Conservation (phyloP, 1,140 invertebrate species). For the fruit fly (Drosophila melanogaster) region Release_6_plus_ISO1_MT NC_004354.4:14402501-14403000, state of each 20-base stretch:
- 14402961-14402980: constrained; percentile 46
- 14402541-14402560: constrained; percentile 3
- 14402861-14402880: neutral
- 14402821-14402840: neutral
- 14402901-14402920: constrained; percentile 16
- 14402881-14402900: constrained; percentile 3
- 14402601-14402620: constrained; percentile 37
- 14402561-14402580: neutral
- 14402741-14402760: neutral
- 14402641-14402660: neutral
- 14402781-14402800: constrained; percentile 38
- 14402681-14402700: constrained; percentile 14
- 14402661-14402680: constrained; percentile 4
- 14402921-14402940: constrained; percentile 1
- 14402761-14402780: neutral
- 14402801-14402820: neutral
- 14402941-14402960: constrained; percentile 58
- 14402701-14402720: constrained; percentile 42
- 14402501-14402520: constrained; percentile 52
- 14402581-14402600: constrained; percentile 26
- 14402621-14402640: constrained; percentile 9
- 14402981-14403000: constrained; percentile 12
- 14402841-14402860: too few relatives aligned
- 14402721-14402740: constrained; percentile 43
- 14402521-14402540: constrained; percentile 51